Evolutionary conservation across 1,140 invertebrate genomes (phyloP).

Genomic region (Bombus affinis): DNA sequence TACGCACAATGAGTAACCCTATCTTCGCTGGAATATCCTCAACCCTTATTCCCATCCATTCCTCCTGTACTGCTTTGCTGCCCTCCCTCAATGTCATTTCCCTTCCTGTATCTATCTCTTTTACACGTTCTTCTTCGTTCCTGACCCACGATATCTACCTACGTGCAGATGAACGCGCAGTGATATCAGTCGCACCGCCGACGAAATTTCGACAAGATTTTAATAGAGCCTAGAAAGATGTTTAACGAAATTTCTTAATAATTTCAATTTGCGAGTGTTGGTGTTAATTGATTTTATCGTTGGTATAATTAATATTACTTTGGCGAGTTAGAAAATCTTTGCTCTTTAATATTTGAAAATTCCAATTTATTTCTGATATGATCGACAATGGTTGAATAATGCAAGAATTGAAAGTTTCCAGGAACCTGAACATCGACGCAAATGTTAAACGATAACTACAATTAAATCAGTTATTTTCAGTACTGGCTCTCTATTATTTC

Average conservation of each 20-base stretch:
- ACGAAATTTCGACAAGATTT: neutral
- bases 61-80: constrained; percentile 16
- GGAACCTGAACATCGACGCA: too few species aligned
- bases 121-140: neutral
- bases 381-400: too few species aligned
- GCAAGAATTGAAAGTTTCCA: too few species aligned
- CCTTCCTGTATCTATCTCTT: constrained; percentile 30
- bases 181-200: neutral
- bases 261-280: too few species aligned
- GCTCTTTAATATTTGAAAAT: too few species aligned
- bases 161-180: neutral
- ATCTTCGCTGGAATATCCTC: constrained; percentile 61
- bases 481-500: too few species aligned
- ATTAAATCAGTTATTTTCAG: too few species aligned
- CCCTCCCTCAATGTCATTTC: constrained; percentile 22
- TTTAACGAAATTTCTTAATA: neutral
- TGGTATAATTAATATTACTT: too few species aligned
- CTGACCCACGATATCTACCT: constrained; percentile 1
- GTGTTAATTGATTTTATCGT: too few species aligned
- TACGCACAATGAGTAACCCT: constrained; percentile 68
- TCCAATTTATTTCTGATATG: too few species aligned
- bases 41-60: constrained; percentile 31
- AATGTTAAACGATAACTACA: too few species aligned
- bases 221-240: neutral
- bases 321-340: too few species aligned